phyloP scores from a whole-genome alignment of 1,140 invertebrate species.

The Plodia interpunctella region DNA sequence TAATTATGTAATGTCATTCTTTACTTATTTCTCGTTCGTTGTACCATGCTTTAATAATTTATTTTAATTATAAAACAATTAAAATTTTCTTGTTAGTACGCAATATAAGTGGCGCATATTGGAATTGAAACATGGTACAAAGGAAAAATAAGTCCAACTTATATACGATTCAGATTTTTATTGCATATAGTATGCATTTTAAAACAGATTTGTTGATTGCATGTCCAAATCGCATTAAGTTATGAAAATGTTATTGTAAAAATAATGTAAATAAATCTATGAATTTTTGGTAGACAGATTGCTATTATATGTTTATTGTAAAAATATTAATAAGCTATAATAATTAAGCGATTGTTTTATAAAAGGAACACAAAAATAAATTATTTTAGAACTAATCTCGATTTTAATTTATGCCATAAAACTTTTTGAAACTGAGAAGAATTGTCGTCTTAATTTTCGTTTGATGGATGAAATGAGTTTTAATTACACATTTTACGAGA shows the following conservation, averaged over 20 bases:
- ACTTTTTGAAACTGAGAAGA: not conserved
- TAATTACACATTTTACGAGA: not conserved
- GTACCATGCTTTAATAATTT: conserved; percentile 5
- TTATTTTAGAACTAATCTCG: conserved; percentile 64
- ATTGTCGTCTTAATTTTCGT: not conserved
- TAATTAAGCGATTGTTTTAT: conserved; percentile 68
- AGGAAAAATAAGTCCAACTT: conserved; percentile 6
- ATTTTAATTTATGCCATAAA: conserved; percentile 22
- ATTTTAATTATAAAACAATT: not conserved
- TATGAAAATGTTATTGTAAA: conserved; percentile 27
- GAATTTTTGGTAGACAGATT: conserved; percentile 47
- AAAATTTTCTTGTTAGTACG: conserved; percentile 20
- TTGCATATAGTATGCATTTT: not conserved
- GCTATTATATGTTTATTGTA: conserved; percentile 64
- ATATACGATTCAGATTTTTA: conserved; percentile 1
- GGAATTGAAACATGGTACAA: conserved; percentile 7
- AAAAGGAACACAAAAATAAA: conserved; percentile 67
- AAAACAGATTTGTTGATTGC: conserved; percentile 3
- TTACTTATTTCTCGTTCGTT: not conserved
- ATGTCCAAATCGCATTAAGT: conserved; percentile 12
- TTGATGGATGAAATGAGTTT: not conserved
- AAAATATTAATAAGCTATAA: conserved; percentile 49
- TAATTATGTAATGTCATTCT: conserved; percentile 14
- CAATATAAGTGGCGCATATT: not conserved
- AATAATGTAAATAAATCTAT: conserved; percentile 39